Evolutionary conservation across 2,888 invertebrate species (phyloP).

Genomic region (Catocala sponsa): DNA sequence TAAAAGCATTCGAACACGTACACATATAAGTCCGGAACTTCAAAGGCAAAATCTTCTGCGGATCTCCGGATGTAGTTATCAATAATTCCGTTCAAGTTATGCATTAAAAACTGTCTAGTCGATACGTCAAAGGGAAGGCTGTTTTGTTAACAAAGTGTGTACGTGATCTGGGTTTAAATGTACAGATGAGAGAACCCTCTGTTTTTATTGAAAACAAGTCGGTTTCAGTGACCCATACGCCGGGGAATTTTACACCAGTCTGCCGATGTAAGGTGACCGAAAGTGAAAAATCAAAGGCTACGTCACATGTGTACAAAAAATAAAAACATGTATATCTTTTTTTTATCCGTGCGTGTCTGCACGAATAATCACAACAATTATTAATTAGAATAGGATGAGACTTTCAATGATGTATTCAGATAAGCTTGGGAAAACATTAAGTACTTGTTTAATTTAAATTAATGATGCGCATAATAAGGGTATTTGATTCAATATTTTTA

Average conservation of each 20-base stretch:
- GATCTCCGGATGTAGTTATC: conserved; percentile 67
- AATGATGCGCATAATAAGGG: neutral
- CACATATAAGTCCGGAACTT: conserved; percentile 55
- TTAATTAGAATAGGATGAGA: too few relatives aligned
- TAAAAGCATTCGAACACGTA: conserved; percentile 45
- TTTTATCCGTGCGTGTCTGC: too few relatives aligned
- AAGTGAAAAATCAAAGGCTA: too few relatives aligned
- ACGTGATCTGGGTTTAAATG: conserved; percentile 81
- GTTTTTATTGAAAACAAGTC: conserved; percentile 83
- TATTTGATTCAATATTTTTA: neutral
- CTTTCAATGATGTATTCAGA: too few relatives aligned
- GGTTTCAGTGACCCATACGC: conserved; percentile 75
- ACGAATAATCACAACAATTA: too few relatives aligned
- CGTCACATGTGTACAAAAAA: too few relatives aligned
- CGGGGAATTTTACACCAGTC: conserved; percentile 56
- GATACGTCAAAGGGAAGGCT: conserved; percentile 79
- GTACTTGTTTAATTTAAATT: too few relatives aligned
- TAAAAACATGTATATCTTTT: too few relatives aligned
- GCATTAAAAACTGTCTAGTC: conserved; percentile 81
- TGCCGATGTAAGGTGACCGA: neutral
- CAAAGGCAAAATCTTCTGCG: conserved; percentile 64
- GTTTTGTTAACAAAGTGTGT: conserved; percentile 86
- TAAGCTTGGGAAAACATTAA: too few relatives aligned
- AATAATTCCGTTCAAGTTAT: conserved; percentile 83
- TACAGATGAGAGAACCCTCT: conserved; percentile 76